A percentile compares a stretch with the other conserved stretches of the same genome.
Conservation (phyloP, 2,797 vertebrate genomes). For the Epinephelus malabaricus region DNA sequence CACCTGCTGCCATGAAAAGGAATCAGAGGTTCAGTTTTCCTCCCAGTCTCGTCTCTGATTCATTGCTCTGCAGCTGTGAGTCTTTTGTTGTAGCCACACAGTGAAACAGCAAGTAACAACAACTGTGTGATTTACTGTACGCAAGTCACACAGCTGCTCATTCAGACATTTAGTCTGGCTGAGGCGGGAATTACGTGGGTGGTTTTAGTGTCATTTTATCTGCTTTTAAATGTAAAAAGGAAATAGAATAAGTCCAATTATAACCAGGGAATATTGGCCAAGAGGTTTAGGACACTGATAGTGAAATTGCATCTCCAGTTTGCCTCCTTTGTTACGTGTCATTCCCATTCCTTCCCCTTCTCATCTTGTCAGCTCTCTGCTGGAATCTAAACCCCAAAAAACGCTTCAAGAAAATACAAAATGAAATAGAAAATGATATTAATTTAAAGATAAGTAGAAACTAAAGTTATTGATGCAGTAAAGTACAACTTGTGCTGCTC, state of each 20-base stretch:
- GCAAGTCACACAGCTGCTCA: conserved; percentile 17
- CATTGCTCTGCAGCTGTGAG: conserved; percentile 61
- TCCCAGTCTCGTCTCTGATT: conserved; percentile 14
- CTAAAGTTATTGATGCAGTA: background rate
- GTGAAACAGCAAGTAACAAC: conserved; percentile 49
- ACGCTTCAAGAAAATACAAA: background rate
- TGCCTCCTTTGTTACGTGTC: background rate
- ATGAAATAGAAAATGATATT: background rate
- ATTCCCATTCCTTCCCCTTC: background rate
- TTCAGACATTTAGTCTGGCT: background rate
- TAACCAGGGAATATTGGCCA: background rate
- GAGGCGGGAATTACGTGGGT: background rate
- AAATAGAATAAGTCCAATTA: background rate
- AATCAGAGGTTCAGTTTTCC: background rate
- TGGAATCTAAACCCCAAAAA: background rate
- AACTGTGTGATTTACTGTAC: conserved; percentile 32
- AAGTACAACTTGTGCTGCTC: background rate
- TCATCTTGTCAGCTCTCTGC: background rate
- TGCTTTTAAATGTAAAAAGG: background rate
- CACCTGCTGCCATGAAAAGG: conserved; percentile 72
- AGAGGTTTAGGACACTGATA: background rate
- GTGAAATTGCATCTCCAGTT: background rate
- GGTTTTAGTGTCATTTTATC: background rate
- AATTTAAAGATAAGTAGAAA: background rate
- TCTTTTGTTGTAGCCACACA: conserved; percentile 64